Conservation (phyloP, 2,797 vertebrate genomes). For the Poecile montanus region DNA sequence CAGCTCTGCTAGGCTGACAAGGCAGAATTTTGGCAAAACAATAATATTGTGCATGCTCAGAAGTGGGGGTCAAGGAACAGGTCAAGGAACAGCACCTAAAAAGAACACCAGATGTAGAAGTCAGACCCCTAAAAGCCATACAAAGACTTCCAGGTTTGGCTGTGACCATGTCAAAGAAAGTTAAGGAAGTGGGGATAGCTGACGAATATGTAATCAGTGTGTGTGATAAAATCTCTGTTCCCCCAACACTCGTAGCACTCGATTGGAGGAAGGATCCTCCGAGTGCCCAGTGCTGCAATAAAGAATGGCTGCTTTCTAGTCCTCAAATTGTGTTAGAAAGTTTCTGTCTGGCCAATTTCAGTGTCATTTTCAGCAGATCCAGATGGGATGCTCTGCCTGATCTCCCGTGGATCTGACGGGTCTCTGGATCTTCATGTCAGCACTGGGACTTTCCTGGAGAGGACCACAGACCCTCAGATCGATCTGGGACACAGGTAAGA, state of each 20-base stretch:
- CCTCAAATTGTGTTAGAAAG: background rate
- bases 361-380: background rate
- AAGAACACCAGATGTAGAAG: background rate
- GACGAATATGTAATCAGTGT: background rate
- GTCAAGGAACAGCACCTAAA: background rate
- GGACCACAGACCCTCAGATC: background rate
- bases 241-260: background rate
- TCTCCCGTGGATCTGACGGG: background rate
- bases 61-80: accelerated
- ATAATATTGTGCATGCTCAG: background rate
- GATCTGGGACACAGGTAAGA: background rate
- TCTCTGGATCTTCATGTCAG: background rate
- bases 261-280: accelerated
- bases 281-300: background rate
- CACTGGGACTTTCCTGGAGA: background rate
- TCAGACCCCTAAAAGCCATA: background rate
- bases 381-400: background rate
- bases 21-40: background rate
- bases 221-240: background rate
- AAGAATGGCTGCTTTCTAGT: background rate
- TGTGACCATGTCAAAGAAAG: background rate
- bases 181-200: background rate
- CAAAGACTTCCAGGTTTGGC: too few relatives aligned
- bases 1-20: background rate
- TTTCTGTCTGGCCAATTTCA: background rate